These are phyloP conservation scores for Emys orbicularis DNA, from an alignment of 2,797 vertebrate species.

Conservation along the genomic window DNA sequence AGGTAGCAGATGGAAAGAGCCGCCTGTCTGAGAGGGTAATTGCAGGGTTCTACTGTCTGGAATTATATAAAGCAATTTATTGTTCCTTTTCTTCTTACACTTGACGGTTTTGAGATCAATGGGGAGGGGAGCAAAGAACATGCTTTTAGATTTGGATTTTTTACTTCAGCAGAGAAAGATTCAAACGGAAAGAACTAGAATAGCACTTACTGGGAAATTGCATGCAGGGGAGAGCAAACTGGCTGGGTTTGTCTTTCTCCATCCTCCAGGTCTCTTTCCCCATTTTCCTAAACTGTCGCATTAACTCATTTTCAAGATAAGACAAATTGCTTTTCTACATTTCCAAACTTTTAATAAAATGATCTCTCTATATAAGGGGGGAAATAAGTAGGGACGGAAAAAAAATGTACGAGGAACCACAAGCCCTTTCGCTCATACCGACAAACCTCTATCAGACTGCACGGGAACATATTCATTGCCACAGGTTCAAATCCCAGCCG, in stretches of 20 bases:
- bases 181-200: not conserved
- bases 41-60: conserved; percentile 14
- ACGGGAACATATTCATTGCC: not conserved
- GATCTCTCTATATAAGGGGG: not conserved
- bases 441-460: not conserved
- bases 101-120: conserved; percentile 43
- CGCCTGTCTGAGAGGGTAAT: not conserved
- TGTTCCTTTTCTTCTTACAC: conserved; percentile 12
- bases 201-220: conserved; percentile 47
- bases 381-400: not conserved
- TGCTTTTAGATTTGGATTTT: not conserved
- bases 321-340: not conserved
- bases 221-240: not conserved
- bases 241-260: not conserved
- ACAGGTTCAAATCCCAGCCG: not conserved
- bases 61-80: conserved; percentile 42
- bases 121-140: not conserved
- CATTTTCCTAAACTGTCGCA: conserved; percentile 8
- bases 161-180: conserved; percentile 27
- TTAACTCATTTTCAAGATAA: not conserved
- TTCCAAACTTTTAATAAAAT: not conserved
- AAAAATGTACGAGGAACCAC: not conserved
- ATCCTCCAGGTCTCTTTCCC: conserved; percentile 24
- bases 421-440: not conserved
- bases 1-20: conserved; percentile 32